Percentiles rank a stretch among this genome's conserved stretches.
phyloP scores from a whole-genome alignment of 64 coral and sea anemone species.

The Platygyra sinensis region DNA sequence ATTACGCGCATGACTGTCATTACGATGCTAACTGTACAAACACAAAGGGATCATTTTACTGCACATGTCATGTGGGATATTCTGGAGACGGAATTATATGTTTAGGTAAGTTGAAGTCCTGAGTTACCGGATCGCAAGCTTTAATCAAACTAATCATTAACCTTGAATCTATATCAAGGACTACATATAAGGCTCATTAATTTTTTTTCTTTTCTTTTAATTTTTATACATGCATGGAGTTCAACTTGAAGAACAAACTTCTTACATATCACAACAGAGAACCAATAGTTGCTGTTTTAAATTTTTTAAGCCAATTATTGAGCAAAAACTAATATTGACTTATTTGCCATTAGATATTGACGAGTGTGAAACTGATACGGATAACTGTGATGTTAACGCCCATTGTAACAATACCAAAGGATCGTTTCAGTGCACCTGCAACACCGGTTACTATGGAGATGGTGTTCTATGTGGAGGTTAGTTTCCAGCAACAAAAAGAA shows the following conservation, averaged over 20 bases:
- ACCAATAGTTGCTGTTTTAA: too few relatives aligned
- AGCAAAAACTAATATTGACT: not conserved
- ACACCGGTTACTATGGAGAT: slow-evolving; percentile 47
- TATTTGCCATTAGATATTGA: slow-evolving; percentile 46
- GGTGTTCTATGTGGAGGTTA: slow-evolving; percentile 50
- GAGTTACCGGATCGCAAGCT: too few relatives aligned
- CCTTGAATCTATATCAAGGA: too few relatives aligned
- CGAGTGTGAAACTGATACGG: slow-evolving; percentile 39
- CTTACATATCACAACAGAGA: too few relatives aligned
- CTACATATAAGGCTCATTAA: not conserved
- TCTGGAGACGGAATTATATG: slow-evolving; percentile 49
- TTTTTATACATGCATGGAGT: too few relatives aligned
- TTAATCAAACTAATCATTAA: too few relatives aligned
- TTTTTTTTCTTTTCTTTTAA: too few relatives aligned
- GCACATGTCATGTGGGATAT: slow-evolving; percentile 58
- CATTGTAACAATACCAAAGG: slow-evolving; percentile 69
- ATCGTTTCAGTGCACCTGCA: slow-evolving; percentile 62
- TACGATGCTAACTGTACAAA: slow-evolving; percentile 49
- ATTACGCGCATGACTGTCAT: slow-evolving; percentile 65
- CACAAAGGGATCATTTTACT: slow-evolving; percentile 52
- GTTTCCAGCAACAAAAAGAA: not conserved
- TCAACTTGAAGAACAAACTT: not conserved
- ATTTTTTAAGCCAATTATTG: too few relatives aligned
- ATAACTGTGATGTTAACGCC: slow-evolving; percentile 40
- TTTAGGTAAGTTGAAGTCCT: slow-evolving; percentile 25